phyloP scores from a whole-genome alignment of 2,113 vertebrate genomes.

The Astatotilapia flaviijosephi region DNA sequence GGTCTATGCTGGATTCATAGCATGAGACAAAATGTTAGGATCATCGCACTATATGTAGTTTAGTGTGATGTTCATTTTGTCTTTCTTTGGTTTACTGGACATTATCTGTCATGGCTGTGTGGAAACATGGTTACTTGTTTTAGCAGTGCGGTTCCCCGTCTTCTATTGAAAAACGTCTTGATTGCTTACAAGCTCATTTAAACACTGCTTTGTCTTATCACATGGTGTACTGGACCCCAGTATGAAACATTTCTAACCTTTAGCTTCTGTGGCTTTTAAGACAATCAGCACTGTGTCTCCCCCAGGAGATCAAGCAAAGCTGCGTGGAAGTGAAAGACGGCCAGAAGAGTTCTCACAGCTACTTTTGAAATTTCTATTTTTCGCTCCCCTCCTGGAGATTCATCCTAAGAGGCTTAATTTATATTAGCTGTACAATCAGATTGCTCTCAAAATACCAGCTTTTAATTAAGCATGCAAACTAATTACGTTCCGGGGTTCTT shows the following conservation, averaged over 20 bases:
- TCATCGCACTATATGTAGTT: background rate
- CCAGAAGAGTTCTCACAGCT: constrained; percentile 28
- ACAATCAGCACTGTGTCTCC: constrained; percentile 23
- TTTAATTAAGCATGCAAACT: constrained; percentile 40
- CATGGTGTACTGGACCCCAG: background rate
- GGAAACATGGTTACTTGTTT: background rate
- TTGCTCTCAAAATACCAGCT: constrained; percentile 46
- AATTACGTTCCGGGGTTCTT: constrained; percentile 33
- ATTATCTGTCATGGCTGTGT: background rate
- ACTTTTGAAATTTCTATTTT: constrained; percentile 35
- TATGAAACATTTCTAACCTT: background rate
- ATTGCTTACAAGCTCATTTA: background rate
- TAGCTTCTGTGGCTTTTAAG: background rate
- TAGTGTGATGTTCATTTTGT: background rate
- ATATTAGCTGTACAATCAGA: constrained; percentile 49
- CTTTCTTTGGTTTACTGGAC: background rate
- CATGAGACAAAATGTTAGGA: background rate
- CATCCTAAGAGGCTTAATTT: constrained; percentile 54
- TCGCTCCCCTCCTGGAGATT: constrained; percentile 24
- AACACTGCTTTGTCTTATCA: background rate
- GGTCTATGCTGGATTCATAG: background rate
- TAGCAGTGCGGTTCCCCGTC: background rate
- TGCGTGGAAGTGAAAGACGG: background rate
- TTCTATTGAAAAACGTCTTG: background rate
- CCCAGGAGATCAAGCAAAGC: constrained; percentile 11